Evolutionary conservation across 2,797 vertebrate genomes (phyloP), one percentile per base, ranked within the genome.

Genomic region (Hephaestus fuliginosus): DNA sequence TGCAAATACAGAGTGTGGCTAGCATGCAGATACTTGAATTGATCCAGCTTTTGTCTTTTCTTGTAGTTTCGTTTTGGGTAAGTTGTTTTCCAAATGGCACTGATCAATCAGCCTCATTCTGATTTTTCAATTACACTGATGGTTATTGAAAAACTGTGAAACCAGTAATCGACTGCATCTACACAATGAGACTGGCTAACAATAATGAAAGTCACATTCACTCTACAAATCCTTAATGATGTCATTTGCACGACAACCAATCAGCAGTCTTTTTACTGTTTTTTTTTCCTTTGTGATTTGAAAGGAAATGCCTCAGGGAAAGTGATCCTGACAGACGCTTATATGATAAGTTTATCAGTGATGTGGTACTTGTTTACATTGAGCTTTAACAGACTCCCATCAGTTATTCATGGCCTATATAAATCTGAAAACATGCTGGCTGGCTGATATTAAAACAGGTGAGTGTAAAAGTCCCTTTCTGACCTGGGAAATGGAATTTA

Each of bases 11-110:
- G 1, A 6, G 12, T 60, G 1, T 48, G 28, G 25, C 1, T 36
- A 28, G 3, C 41, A 25, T 62, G 13, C 44, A 36, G 0, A n/a
- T 28, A 5, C 7, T 60, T 56, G 5, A 41, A 41, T 1, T 70
- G 2, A 69, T 46, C 43, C 1, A 0, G 10, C 11, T 33, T 73
- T 39, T 86, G 5, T 49, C 56, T 60, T 77, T 44, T 70, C n/a
- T 56, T 77, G 5, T 70, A 70, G 72, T 74, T 81, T 55, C n/a
- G 9, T 3, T 70, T 51, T 63, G 39, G 69, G 83, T 81, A 76
- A 80, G 74, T 89, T 64, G 5, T 41, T 67, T 53, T 63, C 3
- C 41, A 43, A 41, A 39, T 36, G 41, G 5, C n/a, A 48, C 72
- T 44, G 61, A 74, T 70, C 48, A 70, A 49, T 64, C 20, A 39